These are phyloP conservation scores for Ligdia adustata DNA, from an alignment of 2,888 invertebrate genomes.

Conservation along the genomic window DNA sequence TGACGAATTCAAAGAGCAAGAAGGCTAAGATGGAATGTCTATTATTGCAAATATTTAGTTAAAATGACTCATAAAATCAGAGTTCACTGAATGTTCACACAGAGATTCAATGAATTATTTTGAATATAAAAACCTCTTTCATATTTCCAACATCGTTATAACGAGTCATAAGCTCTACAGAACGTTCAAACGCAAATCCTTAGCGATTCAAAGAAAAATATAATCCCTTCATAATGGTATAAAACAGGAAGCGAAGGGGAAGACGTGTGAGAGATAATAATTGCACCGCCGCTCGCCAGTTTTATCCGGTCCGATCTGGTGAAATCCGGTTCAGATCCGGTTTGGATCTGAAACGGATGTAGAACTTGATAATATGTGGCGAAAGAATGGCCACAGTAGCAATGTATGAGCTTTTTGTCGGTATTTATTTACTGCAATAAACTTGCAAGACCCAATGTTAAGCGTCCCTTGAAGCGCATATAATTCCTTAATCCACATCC, in stretches of 20 bases:
- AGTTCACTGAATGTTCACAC: too few relatives aligned
- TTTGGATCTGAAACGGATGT: background rate
- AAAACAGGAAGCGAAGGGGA: constrained; percentile 10
- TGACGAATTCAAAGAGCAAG: too few relatives aligned
- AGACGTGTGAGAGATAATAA: constrained; percentile 31
- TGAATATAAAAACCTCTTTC: too few relatives aligned
- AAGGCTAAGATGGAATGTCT: too few relatives aligned
- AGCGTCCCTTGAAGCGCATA: too few relatives aligned
- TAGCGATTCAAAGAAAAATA: constrained; percentile 7
- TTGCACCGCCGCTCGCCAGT: constrained; percentile 42
- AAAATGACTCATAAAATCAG: too few relatives aligned
- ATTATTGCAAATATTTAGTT: too few relatives aligned
- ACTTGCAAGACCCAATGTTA: background rate
- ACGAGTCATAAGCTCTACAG: background rate
- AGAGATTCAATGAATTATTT: too few relatives aligned
- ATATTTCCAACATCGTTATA: background rate
- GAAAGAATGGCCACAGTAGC: background rate
- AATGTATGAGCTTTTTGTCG: background rate
- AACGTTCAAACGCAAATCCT: constrained; percentile 10
- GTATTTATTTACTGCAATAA: background rate
- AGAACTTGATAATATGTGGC: too few relatives aligned
- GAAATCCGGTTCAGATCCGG: constrained; percentile 27
- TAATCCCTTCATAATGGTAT: constrained; percentile 8
- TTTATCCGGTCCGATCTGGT: constrained; percentile 46
- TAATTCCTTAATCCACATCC: too few relatives aligned